phyloP scores from a whole-genome alignment of 1,140 invertebrate genomes.

The Drosophila pruinosa region DNA sequence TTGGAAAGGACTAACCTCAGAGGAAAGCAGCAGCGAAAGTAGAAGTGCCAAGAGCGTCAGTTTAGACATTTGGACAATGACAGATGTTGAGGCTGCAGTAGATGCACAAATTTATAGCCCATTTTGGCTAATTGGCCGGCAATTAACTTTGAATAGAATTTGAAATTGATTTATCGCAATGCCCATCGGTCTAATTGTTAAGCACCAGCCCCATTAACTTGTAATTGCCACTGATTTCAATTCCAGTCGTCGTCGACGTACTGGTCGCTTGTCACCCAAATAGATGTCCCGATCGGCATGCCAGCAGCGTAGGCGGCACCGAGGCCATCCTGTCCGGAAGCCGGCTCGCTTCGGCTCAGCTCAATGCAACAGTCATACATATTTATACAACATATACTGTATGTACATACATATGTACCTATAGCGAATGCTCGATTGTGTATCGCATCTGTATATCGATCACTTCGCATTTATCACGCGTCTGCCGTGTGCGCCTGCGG shows the following conservation, averaged over 20 bases:
- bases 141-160: slow-evolving; percentile 40
- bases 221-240: slow-evolving; percentile 42
- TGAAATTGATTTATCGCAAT: background rate
- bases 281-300: slow-evolving; percentile 33
- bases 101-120: slow-evolving; percentile 32
- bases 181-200: slow-evolving; percentile 53
- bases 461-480: slow-evolving; percentile 45
- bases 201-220: slow-evolving; percentile 32
- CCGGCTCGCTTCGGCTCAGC: background rate
- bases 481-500: slow-evolving; percentile 57
- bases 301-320: slow-evolving; percentile 25
- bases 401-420: background rate
- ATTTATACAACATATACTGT: no score
- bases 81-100: background rate
- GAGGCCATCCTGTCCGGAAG: slow-evolving; percentile 40
- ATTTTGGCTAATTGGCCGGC: slow-evolving; percentile 29
- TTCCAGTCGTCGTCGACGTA: background rate
- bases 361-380: slow-evolving; percentile 8
- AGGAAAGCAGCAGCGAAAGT: slow-evolving; percentile 1
- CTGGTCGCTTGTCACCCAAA: slow-evolving; percentile 18
- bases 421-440: no score
- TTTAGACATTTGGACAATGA: slow-evolving; percentile 1
- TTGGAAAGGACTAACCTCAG: background rate
- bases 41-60: background rate
- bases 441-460: slow-evolving; percentile 16